Base-by-base conservation (phyloP, 1,140 invertebrate species). In the Diorhabda carinulata region DNA sequence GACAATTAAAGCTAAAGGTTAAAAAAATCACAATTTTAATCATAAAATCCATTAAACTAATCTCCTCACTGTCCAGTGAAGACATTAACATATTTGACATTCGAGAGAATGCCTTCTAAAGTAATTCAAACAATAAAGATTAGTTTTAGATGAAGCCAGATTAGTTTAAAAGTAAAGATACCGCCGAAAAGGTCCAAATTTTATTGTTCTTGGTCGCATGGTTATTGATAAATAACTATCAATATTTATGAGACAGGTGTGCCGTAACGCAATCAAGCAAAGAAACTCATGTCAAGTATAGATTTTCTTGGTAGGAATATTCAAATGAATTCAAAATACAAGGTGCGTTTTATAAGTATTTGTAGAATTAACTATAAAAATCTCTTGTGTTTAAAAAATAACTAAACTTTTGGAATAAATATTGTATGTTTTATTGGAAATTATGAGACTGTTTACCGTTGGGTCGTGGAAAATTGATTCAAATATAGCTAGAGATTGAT, bases 61-160 rank as follows among this genome's bases (percentile, higher is more conserved):
- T 52, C 47, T 52, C 6, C 47, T 52, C 47, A 52, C 47, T 52
- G 47, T 52, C 47, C 47, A 52, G 6, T 52, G 47, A 52, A 52
- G 47, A 52, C 47, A 52, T 52, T 52, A 52, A 52, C 47, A n/a
- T 52, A 52, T 52, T 52, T 52, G 47, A 52, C 47, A 52, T 52
- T 8, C 47, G 47, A 6, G n/a, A n/a, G 47, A 52, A 52, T 52
- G 47, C 4, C 47, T 52, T 52, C 47, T 52, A 52, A 52, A 52
- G 47, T 52, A 52, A 52, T 52, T 8, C 47, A n/a, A 52, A 52
- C 47, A 52, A 52, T 52, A 52, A 52, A 52, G 47, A 52, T 1
- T 52, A 52, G 47, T 52, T 52, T 52, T 52, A 52, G 47, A 52
- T 52, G 6, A n/a, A n/a, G n/a, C n/a, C 47, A n/a, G 47, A 52